Percentiles rank a stretch among this genome's conserved stretches.
These are phyloP conservation scores for Strigamia transsilvanica DNA, from an alignment of 2,888 invertebrate genomes.

Conservation along the genomic window DNA sequence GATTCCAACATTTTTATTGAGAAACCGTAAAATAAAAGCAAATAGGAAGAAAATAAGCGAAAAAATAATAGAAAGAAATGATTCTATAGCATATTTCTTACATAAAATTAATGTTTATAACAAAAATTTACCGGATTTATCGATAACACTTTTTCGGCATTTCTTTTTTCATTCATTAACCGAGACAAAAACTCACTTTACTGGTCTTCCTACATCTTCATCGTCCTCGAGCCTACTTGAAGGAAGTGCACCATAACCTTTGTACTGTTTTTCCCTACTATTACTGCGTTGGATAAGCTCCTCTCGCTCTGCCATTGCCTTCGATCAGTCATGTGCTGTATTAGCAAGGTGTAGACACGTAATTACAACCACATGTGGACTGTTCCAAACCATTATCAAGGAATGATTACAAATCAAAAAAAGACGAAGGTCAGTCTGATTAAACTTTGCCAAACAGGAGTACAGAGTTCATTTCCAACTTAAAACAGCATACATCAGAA, in stretches of 20 bases:
- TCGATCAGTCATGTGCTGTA: background rate
- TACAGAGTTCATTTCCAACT: background rate
- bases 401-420: background rate
- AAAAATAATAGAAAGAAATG: background rate
- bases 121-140: background rate
- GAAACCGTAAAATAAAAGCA: no score
- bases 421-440: background rate
- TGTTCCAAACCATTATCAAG: background rate
- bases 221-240: background rate
- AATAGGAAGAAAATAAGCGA: background rate
- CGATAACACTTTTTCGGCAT: no score
- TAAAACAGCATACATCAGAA: background rate
- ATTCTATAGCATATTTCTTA: background rate
- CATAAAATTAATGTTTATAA: no score
- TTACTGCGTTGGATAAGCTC: background rate
- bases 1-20: background rate
- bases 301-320: background rate
- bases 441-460: background rate
- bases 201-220: background rate
- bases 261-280: background rate
- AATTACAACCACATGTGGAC: slow-evolving; percentile 29
- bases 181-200: background rate
- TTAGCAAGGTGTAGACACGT: background rate
- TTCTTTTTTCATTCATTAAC: no score
- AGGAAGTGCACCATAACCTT: background rate